phyloP scores from a whole-genome alignment of 2,113 vertebrate genomes.

The Cebus imitator region DNA sequence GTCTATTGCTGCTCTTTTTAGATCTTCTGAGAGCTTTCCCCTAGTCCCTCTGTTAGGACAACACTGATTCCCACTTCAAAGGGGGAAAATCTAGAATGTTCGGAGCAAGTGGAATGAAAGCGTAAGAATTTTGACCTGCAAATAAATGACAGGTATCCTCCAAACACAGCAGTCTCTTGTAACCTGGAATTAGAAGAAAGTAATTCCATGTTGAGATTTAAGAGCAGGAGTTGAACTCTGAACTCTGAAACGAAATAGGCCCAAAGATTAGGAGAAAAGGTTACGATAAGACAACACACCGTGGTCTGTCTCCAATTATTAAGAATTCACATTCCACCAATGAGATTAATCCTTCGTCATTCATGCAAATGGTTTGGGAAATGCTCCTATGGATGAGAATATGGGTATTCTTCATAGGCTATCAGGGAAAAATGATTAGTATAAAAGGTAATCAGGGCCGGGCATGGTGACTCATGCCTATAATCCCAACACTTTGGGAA shows the following conservation, averaged over 20 bases:
- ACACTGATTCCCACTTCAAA: slow-evolving; percentile 26
- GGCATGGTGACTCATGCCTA: no score
- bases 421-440: not conserved
- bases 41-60: slow-evolving; percentile 46
- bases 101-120: slow-evolving; percentile 35
- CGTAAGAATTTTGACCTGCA: not conserved
- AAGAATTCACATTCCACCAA: not conserved
- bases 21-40: slow-evolving; percentile 74
- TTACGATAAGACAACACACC: not conserved
- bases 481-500: no score
- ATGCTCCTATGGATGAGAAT: not conserved
- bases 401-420: not conserved
- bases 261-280: not conserved
- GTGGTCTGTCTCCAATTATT: not conserved
- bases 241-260: not conserved
- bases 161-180: not conserved
- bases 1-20: slow-evolving; percentile 66
- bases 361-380: not conserved
- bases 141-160: not conserved
- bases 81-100: not conserved
- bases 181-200: not conserved
- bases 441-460: not conserved
- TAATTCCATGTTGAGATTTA: not conserved
- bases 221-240: not conserved
- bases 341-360: not conserved